These are phyloP conservation scores for Apteryx owenii DNA, from an alignment of 2,113 vertebrate species.

Conservation along the genomic window DNA sequence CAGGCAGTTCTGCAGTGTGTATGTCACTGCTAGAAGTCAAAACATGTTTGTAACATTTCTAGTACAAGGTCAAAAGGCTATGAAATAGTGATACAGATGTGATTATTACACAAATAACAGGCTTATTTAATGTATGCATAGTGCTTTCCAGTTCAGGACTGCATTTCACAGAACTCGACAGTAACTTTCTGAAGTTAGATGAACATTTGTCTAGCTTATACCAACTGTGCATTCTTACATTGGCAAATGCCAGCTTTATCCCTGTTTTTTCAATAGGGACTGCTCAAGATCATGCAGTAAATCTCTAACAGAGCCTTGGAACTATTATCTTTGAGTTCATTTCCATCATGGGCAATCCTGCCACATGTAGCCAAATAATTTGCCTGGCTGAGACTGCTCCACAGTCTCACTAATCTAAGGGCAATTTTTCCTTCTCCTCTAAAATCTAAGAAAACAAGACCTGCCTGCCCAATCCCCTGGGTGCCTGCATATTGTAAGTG, in stretches of 20 bases:
- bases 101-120: not conserved
- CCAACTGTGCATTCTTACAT: not conserved
- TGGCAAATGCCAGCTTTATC: not conserved
- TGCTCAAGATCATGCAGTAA: not conserved
- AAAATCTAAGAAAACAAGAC: not conserved
- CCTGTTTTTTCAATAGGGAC: not conserved
- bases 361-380: not conserved
- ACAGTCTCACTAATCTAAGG: rapidly evolving
- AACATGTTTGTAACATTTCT: constrained; percentile 7
- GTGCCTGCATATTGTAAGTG: not conserved
- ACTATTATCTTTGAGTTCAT: not conserved
- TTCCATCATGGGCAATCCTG: not conserved
- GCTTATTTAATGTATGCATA: not conserved
- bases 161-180: not conserved
- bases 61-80: constrained; percentile 11
- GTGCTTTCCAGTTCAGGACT: not conserved
- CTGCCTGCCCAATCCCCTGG: not conserved
- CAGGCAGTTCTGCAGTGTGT: not conserved
- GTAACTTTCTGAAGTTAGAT: not conserved
- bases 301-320: not conserved
- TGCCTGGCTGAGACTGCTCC: not conserved
- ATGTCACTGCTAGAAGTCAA: constrained; percentile 19
- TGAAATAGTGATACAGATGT: not conserved
- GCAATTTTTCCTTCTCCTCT: not conserved
- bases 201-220: not conserved